Evolutionary conservation across 2,113 vertebrate genomes (phyloP).

Genomic region (Hippocampus comes): DNA sequence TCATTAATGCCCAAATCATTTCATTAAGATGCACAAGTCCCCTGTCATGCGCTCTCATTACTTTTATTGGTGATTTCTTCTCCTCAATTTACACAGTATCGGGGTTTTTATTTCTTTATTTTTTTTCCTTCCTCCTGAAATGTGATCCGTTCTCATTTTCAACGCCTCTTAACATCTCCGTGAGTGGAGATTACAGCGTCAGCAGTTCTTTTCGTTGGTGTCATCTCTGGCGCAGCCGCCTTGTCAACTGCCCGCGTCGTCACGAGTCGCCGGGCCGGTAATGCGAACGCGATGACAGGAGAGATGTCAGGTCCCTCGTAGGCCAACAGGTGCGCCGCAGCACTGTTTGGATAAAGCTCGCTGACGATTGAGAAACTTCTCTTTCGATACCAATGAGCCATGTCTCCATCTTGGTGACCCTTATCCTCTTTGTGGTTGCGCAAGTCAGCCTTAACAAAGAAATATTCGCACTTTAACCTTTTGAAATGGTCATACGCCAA

Average conservation of each 20-base stretch:
- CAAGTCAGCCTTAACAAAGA: neutral
- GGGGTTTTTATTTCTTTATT: neutral
- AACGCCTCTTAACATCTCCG: slow-evolving; percentile 45
- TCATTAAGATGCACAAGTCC: slow-evolving; percentile 10
- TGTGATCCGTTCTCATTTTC: slow-evolving; percentile 20
- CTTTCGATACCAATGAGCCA: no score
- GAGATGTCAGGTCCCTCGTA: slow-evolving; percentile 25
- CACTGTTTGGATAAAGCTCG: slow-evolving; percentile 39
- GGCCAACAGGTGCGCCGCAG: slow-evolving; percentile 53
- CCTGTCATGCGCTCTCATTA: slow-evolving; percentile 7
- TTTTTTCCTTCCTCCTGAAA: slow-evolving; percentile 8
- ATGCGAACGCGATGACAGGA: slow-evolving; percentile 65
- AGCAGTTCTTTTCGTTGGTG: slow-evolving; percentile 36
- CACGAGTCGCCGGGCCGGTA: slow-evolving; percentile 30
- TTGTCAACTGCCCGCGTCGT: slow-evolving; percentile 24
- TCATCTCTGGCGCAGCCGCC: slow-evolving; percentile 26
- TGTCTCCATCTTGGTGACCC: no score
- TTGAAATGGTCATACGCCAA: neutral
- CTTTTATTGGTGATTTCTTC: slow-evolving; percentile 15
- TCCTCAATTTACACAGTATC: slow-evolving; percentile 7
- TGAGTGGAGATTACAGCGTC: slow-evolving; percentile 49
- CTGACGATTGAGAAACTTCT: neutral
- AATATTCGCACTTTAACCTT: neutral
- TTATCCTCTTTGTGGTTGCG: no score
- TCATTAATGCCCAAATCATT: slow-evolving; percentile 25